Evolutionary conservation across 2,888 invertebrate genomes (phyloP).

Genomic region (Tanaodytes sp.): DNA sequence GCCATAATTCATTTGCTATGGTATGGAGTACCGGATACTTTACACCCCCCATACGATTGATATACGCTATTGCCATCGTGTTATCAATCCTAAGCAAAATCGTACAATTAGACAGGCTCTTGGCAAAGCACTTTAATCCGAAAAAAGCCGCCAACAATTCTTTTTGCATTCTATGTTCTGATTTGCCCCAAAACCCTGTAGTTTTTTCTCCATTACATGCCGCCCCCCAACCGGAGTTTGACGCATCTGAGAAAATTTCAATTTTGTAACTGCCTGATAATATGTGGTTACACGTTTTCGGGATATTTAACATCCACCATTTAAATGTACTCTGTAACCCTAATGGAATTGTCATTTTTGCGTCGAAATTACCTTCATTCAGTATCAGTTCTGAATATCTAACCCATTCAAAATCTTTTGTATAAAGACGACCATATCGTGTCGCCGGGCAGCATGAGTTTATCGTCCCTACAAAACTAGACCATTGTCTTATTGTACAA

Average conservation of each 20-base stretch:
- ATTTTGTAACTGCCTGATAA: not conserved
- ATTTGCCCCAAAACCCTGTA: not conserved
- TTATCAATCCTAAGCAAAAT: not conserved
- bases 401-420: not conserved
- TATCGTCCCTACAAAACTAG: not conserved
- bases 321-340: not conserved
- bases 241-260: not conserved
- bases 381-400: not conserved
- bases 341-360: not conserved
- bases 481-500: not conserved
- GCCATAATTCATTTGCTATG: not conserved
- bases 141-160: not conserved
- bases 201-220: not conserved
- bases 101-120: not conserved
- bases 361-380: not conserved
- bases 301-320: not conserved
- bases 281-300: not conserved
- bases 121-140: not conserved
- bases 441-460: not conserved
- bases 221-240: not conserved
- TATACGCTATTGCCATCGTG: not conserved
- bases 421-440: not conserved
- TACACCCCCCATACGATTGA: not conserved
- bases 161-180: not conserved
- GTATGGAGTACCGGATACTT: not conserved